Base-by-base conservation (phyloP, 2,888 invertebrate species). In the Argynnis bischoffii region DNA sequence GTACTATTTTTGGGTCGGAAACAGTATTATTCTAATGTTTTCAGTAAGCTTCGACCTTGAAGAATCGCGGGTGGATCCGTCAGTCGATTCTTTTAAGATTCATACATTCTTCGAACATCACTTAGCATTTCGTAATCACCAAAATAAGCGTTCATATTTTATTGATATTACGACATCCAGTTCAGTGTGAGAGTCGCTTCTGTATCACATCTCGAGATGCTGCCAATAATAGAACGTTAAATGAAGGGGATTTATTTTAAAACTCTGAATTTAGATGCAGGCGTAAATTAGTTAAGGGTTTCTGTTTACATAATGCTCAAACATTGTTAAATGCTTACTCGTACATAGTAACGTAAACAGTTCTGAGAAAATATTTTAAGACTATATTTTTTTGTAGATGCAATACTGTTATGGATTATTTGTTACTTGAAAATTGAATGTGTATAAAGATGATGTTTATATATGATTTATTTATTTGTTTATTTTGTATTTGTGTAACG, bases 71-170 rank as follows among this genome's bases (percentile, higher is more conserved):
- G 75, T 83, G 84, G 78, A 84, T 83, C 83, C 75, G 83, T 85
- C 85, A 80, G 82, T 76, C 81, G 83, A 84, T 86, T 87, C 85
- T 86, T 86, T 80, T 74, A 76, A 89, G 87, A 90, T 90, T 87
- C 86, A 89, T 85, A 71, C 72, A 78, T 78, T 81, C 84, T 82
- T 81, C 81, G 79, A 82, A 77, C 78, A 79, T 78, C 78, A 80
- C 81, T 84, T 82, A 83, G 83, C 80, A 84, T 92, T 89, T 90
- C 89, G 89, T 90, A 91, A 92, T 87, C 87, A 78, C 86, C 81
- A 87, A 90, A 92, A 92, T 92, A 92, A 90, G 89, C 87, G 79
- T 87, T 86, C 83, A 88, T 88, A 89, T 88, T 89, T 90, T 89
- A 91, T 91, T 89, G 88, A 87, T 86, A 87, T 91, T 91, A 89